Evolutionary conservation across 2,113 vertebrate genomes (phyloP).

Genomic region (Cynoglossus semilaevis): DNA sequence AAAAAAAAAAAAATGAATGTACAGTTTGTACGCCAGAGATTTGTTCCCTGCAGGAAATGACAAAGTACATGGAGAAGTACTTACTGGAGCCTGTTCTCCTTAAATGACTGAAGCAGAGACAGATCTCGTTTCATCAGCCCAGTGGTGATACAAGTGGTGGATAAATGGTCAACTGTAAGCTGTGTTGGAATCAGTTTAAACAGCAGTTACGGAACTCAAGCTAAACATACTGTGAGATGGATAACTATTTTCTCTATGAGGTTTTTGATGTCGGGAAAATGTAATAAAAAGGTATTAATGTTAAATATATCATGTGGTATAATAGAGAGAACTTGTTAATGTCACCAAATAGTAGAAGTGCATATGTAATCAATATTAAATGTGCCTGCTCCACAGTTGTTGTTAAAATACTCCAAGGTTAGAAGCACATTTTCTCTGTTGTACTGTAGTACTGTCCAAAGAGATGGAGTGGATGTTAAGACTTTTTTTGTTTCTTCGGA

Average conservation of each 20-base stretch:
- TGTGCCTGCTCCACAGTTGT: background rate
- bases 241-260: no score
- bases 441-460: no score
- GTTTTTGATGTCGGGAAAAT: no score
- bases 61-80: constrained; percentile 25
- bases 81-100: constrained; percentile 22
- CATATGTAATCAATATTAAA: background rate
- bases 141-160: constrained; percentile 15
- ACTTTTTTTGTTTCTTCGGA: constrained; percentile 1
- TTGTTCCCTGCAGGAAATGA: constrained; percentile 36
- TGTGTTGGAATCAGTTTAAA: constrained; percentile 27
- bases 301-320: no score
- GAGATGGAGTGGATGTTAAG: no score
- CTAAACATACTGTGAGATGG: no score
- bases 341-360: no score
- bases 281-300: no score
- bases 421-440: background rate
- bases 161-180: constrained; percentile 28
- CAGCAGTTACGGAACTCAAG: background rate
- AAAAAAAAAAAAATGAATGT: constrained; percentile 5
- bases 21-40: background rate
- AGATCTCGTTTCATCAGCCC: constrained; percentile 49
- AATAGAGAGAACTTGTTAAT: no score
- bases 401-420: background rate
- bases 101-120: constrained; percentile 43